These are phyloP conservation scores for Anthoscopus minutus DNA, from an alignment of 2,113 vertebrate species.

Conservation along the genomic window DNA sequence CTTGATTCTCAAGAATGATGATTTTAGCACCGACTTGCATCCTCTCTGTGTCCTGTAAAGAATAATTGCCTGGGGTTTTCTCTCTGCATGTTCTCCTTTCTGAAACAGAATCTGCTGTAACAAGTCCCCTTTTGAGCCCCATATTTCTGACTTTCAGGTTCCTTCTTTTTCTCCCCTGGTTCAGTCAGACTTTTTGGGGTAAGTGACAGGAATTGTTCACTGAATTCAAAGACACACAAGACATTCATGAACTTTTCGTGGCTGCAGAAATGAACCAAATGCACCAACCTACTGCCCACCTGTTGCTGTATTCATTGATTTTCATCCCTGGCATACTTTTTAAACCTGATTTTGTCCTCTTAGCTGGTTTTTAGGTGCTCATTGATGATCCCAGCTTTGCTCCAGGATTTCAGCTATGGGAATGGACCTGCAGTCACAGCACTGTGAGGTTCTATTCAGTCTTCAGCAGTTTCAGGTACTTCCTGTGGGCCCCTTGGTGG, in stretches of 20 bases:
- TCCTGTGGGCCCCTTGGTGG: fast-evolving
- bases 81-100: not conserved
- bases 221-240: not conserved
- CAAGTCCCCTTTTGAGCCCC: not conserved
- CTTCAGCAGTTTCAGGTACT: not conserved
- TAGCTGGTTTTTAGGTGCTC: not conserved
- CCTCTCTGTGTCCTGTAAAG: not conserved
- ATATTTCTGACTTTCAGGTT: not conserved
- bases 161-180: not conserved
- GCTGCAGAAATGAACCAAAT: not conserved
- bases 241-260: not conserved
- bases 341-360: not conserved
- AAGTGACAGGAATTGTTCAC: not conserved
- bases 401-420: not conserved
- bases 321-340: not conserved
- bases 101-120: not conserved
- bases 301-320: not conserved
- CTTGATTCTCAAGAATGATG: fast-evolving
- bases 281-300: not conserved
- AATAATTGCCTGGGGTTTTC: not conserved
- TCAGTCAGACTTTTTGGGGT: not conserved
- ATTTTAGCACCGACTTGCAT: not conserved
- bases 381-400: not conserved
- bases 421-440: not conserved
- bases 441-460: not conserved